Evolutionary conservation across 2,888 invertebrate genomes (phyloP).

Genomic region (Melanostoma scalare): DNA sequence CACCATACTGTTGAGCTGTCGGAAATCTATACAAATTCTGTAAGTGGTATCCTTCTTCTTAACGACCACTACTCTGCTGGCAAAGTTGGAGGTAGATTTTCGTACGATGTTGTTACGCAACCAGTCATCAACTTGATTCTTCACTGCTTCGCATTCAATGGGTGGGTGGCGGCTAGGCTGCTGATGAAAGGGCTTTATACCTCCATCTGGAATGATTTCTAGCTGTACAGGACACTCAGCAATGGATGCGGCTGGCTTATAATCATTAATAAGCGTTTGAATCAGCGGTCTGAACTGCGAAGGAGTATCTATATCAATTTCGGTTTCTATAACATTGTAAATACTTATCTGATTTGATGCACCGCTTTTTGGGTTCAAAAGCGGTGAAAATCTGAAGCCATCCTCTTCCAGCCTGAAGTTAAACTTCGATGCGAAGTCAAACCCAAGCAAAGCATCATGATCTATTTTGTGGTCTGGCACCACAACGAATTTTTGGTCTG

Average conservation of each 20-base stretch:
- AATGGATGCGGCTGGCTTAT: not conserved
- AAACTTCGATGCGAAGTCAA: constrained; percentile 32
- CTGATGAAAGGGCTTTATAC: constrained; percentile 74
- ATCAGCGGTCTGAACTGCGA: constrained; percentile 24
- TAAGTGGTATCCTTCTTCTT: too few species aligned
- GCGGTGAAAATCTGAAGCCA: constrained; percentile 22
- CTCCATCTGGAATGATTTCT: constrained; percentile 76
- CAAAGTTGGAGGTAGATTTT: too few species aligned
- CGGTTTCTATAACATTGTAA: constrained; percentile 9
- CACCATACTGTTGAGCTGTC: too few species aligned
- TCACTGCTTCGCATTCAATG: constrained; percentile 63
- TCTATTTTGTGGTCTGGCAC: constrained; percentile 34
- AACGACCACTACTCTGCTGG: too few species aligned
- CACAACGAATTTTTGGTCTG: constrained; percentile 32
- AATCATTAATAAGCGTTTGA: constrained; percentile 18
- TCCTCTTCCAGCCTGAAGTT: constrained; percentile 6
- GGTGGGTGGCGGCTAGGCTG: constrained; percentile 67
- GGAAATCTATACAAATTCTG: too few species aligned
- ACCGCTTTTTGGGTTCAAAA: constrained; percentile 5
- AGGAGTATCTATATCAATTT: constrained; percentile 22
- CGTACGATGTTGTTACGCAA: too few species aligned
- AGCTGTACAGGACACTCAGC: constrained; percentile 7
- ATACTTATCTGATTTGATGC: constrained; percentile 27
- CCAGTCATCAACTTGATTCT: constrained; percentile 76
- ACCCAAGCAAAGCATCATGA: constrained; percentile 33